Conservation (phyloP, 2,113 vertebrate species). For the Gymnogyps californianus region DNA sequence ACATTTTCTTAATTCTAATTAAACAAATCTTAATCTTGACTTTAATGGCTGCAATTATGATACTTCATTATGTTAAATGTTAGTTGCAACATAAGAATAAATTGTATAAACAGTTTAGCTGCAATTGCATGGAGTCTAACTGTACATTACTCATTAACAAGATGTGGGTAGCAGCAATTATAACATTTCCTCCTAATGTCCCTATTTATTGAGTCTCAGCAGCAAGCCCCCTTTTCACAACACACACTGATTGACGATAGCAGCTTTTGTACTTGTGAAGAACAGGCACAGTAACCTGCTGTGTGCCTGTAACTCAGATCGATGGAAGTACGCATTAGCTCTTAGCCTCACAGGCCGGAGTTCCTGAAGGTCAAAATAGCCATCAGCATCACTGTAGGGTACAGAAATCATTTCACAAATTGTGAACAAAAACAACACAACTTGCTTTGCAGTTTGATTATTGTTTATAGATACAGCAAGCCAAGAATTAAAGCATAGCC, state of each 20-base stretch:
- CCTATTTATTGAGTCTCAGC: conserved; percentile 86
- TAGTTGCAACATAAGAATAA: conserved; percentile 83
- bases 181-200: conserved; percentile 83
- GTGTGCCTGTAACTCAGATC: conserved; percentile 80
- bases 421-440: conserved; percentile 83
- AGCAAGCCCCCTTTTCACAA: conserved; percentile 79
- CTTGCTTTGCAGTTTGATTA: conserved; percentile 98
- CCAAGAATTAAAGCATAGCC: conserved; percentile 97
- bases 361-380: conserved; percentile 91
- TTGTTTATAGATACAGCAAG: conserved; percentile 99
- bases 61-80: conserved; percentile 84
- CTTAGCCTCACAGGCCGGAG: conserved; percentile 75
- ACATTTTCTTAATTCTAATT: conserved; percentile 88
- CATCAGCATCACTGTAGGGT: conserved; percentile 87
- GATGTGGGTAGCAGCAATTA: conserved; percentile 85
- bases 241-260: conserved; percentile 77
- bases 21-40: conserved; percentile 85
- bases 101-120: conserved; percentile 87
- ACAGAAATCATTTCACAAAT: conserved; percentile 86
- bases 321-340: conserved; percentile 82
- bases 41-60: conserved; percentile 85
- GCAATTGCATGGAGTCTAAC: conserved; percentile 82
- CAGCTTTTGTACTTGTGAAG: conserved; percentile 75
- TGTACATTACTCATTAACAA: conserved; percentile 90
- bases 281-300: conserved; percentile 73